A percentile compares a stretch with the other conserved stretches of the same genome.
phyloP scores from a whole-genome alignment of 1,140 invertebrate species.

The Tetramorium parvispinum region DNA sequence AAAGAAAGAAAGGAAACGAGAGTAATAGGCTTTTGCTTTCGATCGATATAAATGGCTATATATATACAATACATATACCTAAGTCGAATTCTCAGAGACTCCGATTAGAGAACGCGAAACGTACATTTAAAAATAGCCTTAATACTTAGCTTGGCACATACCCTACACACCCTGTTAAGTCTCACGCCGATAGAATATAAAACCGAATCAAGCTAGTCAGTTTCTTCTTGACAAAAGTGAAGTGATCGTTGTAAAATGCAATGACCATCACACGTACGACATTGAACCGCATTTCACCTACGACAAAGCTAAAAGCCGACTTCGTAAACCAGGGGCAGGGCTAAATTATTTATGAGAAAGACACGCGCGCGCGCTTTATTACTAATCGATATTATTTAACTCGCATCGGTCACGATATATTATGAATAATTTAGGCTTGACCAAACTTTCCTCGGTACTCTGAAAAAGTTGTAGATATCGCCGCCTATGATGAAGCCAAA shows the following conservation, averaged over 20 bases:
- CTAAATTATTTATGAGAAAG: slow-evolving; percentile 54
- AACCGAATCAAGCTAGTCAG: not conserved
- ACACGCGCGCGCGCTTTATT: slow-evolving; percentile 9
- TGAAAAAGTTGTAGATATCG: not conserved
- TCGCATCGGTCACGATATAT: not conserved
- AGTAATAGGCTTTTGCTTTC: not conserved
- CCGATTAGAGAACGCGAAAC: slow-evolving; percentile 20
- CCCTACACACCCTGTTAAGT: not conserved
- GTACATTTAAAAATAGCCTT: slow-evolving; percentile 38
- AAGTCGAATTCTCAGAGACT: slow-evolving; percentile 12
- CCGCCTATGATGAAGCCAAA: not conserved
- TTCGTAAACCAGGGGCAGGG: slow-evolving; percentile 1
- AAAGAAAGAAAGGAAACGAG: slow-evolving; percentile 1
- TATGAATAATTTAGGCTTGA: not conserved
- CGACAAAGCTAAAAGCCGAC: slow-evolving; percentile 1
- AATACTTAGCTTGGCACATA: not conserved
- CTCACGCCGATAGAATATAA: not conserved
- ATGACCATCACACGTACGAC: not conserved
- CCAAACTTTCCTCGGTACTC: not conserved
- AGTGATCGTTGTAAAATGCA: not conserved
- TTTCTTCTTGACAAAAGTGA: slow-evolving; percentile 2
- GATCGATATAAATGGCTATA: not conserved
- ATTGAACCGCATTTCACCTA: slow-evolving; percentile 15
- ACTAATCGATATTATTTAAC: slow-evolving; percentile 24
- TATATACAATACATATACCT: not conserved